Evolutionary conservation across 1,140 invertebrate genomes (phyloP).

Genomic region (Adoxophyes honmai): DNA sequence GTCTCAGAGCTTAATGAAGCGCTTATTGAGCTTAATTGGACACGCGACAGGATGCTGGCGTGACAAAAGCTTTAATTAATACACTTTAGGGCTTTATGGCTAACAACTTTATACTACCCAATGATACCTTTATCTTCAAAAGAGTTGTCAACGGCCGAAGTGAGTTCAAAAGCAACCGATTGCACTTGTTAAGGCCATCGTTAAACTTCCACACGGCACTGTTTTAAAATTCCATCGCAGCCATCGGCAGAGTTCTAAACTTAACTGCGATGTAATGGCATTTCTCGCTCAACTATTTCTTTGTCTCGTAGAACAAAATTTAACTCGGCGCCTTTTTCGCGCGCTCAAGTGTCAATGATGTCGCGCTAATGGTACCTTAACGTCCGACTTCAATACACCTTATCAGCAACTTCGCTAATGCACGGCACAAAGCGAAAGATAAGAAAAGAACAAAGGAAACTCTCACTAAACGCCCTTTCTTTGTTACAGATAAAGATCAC

Average conservation of each 20-base stretch:
- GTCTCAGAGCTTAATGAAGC: conserved; percentile 20
- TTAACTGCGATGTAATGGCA: not conserved
- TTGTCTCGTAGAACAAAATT: not conserved
- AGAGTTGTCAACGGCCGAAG: too few species aligned
- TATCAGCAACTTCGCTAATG: conserved; percentile 33
- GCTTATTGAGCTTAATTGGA: conserved; percentile 40
- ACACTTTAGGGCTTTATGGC: conserved; percentile 1
- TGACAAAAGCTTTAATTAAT: conserved; percentile 35
- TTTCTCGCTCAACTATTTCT: conserved; percentile 1
- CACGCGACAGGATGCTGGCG: conserved; percentile 41
- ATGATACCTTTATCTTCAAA: too few species aligned
- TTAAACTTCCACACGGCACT: too few species aligned
- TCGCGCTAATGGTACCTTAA: conserved; percentile 25
- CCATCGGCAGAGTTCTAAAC: not conserved
- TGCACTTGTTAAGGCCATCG: conserved; percentile 3
- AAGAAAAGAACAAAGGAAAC: conserved; percentile 33
- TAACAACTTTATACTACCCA: not conserved
- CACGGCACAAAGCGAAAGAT: conserved; percentile 23
- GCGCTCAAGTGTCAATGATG: conserved; percentile 21
- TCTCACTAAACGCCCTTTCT: conserved; percentile 33
- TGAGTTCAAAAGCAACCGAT: conserved; percentile 9
- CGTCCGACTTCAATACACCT: conserved; percentile 27
- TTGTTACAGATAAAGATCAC: conserved; percentile 62
- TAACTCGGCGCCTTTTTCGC: not conserved
- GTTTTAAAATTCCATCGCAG: not conserved